These are phyloP conservation scores for Rhea americana DNA, from an alignment of 2,113 vertebrate species.

Conservation along the genomic window DNA sequence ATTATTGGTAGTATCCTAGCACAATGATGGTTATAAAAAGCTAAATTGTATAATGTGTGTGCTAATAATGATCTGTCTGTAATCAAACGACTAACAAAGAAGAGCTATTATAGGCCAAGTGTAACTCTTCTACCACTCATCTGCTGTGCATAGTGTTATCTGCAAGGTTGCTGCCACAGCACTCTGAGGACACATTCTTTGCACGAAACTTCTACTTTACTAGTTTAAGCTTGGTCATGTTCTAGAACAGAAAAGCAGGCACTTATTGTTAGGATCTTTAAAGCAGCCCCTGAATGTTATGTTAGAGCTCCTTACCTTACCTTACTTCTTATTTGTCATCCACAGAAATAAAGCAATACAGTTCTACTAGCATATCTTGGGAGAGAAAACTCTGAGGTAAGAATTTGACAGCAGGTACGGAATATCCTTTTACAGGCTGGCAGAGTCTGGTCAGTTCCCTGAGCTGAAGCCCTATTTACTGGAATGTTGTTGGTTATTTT, in stretches of 20 bases:
- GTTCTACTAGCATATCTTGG: neutral
- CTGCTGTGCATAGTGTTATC: neutral
- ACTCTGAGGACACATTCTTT: neutral
- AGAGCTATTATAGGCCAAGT: neutral
- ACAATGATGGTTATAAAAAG: neutral
- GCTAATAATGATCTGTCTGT: neutral
- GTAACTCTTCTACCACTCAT: neutral
- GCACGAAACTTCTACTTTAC: neutral
- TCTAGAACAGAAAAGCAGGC: neutral
- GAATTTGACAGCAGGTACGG: neutral
- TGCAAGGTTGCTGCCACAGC: neutral
- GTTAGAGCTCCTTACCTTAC: neutral
- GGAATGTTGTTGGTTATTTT: neutral
- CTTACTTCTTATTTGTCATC: neutral
- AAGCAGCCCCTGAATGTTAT: neutral
- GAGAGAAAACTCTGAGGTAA: accelerated
- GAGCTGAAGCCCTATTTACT: neutral
- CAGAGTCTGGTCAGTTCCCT: neutral
- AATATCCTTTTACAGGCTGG: neutral
- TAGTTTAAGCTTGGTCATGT: neutral
- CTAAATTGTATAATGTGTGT: neutral
- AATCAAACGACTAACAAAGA: neutral
- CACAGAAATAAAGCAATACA: neutral
- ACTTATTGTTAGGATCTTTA: neutral
- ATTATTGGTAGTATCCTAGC: neutral